A percentile compares a stretch with the other conserved stretches of the same genome.
Evolutionary conservation across 2,797 vertebrate genomes (phyloP).

Genomic region (Gymnopithys bicolor): DNA sequence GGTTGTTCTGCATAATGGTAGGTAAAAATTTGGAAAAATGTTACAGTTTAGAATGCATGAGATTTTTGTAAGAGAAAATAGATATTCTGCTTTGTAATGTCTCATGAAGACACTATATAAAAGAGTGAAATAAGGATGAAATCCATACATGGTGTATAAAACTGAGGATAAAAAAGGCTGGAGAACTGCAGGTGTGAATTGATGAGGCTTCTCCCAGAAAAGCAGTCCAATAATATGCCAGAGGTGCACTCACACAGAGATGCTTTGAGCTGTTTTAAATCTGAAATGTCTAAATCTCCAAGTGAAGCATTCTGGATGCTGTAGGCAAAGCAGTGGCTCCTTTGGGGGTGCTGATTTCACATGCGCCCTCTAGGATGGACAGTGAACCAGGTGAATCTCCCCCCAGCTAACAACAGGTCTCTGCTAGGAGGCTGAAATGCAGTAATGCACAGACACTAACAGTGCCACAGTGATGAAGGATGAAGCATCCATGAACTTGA

Average conservation of each 20-base stretch:
- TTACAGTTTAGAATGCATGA: background rate
- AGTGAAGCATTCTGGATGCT: rapidly evolving
- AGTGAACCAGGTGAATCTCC: background rate
- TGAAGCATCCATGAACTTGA: rapidly evolving
- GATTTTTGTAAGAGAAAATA: background rate
- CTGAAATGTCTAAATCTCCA: background rate
- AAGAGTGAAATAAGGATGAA: slow-evolving; percentile 20
- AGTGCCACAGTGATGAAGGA: background rate
- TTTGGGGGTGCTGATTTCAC: background rate
- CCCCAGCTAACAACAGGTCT: background rate
- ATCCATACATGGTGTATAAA: background rate
- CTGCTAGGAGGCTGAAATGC: background rate
- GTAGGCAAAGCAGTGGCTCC: background rate
- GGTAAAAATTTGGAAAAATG: background rate
- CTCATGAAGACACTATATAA: background rate
- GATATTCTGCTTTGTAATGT: background rate
- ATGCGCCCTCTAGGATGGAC: rapidly evolving
- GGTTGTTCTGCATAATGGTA: background rate
- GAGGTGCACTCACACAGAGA: background rate
- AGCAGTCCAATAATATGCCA: background rate
- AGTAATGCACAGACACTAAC: background rate
- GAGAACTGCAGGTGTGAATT: background rate
- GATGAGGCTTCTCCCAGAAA: background rate
- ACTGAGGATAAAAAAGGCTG: background rate
- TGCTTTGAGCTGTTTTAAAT: background rate